phyloP scores from a whole-genome alignment of 2,888 invertebrate species.

The Timandra comae region DNA sequence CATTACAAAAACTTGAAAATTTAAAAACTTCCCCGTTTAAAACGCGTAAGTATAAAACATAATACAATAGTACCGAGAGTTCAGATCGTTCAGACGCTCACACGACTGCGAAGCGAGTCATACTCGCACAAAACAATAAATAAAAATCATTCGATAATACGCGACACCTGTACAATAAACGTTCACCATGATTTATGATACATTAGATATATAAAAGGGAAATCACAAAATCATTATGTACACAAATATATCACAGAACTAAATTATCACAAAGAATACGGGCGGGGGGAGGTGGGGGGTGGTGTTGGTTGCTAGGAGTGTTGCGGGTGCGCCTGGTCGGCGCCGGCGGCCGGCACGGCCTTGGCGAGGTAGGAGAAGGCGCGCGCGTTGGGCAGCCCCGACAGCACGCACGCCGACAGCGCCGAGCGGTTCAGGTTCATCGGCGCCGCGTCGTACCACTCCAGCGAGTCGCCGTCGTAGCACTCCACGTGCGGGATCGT shows the following conservation, averaged over 20 bases:
- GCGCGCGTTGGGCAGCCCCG: conserved; percentile 81
- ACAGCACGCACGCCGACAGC: conserved; percentile 85
- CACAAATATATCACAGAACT: conserved; percentile 63
- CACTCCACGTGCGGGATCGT: conserved; percentile 87
- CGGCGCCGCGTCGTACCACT: conserved; percentile 83
- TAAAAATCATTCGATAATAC: conserved; percentile 39
- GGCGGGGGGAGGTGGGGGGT: conserved; percentile 5
- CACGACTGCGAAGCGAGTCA: conserved; percentile 15
- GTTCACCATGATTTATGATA: conserved; percentile 51
- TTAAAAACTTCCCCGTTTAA: conserved; percentile 52
- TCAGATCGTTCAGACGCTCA: conserved; percentile 7
- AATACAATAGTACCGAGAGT: conserved; percentile 20
- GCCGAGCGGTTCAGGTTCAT: conserved; percentile 91
- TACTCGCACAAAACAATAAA: conserved; percentile 42
- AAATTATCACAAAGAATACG: conserved; percentile 20
- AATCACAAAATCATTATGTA: conserved; percentile 55
- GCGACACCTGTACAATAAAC: conserved; percentile 49
- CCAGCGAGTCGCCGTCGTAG: conserved; percentile 80
- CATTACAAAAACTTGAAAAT: conserved; percentile 55
- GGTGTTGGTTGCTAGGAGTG: conserved; percentile 33
- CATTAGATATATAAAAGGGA: conserved; percentile 40
- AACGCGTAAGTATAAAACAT: conserved; percentile 43
- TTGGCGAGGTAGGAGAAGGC: conserved; percentile 79
- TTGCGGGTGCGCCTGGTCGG: conserved; percentile 60
- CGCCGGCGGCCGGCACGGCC: conserved; percentile 67